These are phyloP conservation scores for Bursaphelenchus okinawaensis DNA, from an alignment of 2,888 invertebrate genomes.

Conservation along the genomic window DNA sequence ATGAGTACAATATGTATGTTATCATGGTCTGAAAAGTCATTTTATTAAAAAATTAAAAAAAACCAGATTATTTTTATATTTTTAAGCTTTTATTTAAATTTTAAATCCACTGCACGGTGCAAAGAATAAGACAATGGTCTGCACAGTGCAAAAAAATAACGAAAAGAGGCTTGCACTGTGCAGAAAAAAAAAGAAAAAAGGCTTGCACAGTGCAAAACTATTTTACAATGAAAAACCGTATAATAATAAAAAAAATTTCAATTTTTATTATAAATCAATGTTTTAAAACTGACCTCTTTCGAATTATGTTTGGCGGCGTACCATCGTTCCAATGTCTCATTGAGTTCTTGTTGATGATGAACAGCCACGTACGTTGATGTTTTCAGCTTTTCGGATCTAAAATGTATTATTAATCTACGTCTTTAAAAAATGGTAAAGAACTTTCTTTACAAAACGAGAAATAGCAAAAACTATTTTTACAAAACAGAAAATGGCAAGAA, in stretches of 20 bases:
- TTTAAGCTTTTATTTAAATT: too few relatives aligned
- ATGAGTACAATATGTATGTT: not conserved
- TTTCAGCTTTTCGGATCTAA: conserved; percentile 11
- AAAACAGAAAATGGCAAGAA: too few relatives aligned
- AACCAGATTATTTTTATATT: too few relatives aligned
- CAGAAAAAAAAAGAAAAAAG: too few relatives aligned
- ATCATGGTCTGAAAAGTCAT: conserved; percentile 3
- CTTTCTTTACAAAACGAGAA: not conserved
- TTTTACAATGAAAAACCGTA: too few relatives aligned
- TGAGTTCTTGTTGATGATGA: conserved; percentile 16
- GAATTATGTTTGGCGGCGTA: not conserved
- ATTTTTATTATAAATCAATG: too few relatives aligned
- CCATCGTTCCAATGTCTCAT: conserved; percentile 18
- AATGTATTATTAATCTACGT: not conserved
- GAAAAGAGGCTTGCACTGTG: not conserved
- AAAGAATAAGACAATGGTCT: too few relatives aligned
- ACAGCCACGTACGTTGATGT: conserved; percentile 13
- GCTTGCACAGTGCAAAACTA: too few relatives aligned
- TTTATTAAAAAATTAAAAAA: too few relatives aligned
- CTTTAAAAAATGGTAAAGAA: not conserved
- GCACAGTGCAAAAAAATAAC: too few relatives aligned
- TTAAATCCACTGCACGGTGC: too few relatives aligned
- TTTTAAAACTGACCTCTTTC: conserved; percentile 17
- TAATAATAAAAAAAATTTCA: too few relatives aligned
- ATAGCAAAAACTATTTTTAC: not conserved